These are phyloP conservation scores for Acyrthosiphon pisum DNA, from an alignment of 1,140 invertebrate genomes.

Conservation along the genomic window DNA sequence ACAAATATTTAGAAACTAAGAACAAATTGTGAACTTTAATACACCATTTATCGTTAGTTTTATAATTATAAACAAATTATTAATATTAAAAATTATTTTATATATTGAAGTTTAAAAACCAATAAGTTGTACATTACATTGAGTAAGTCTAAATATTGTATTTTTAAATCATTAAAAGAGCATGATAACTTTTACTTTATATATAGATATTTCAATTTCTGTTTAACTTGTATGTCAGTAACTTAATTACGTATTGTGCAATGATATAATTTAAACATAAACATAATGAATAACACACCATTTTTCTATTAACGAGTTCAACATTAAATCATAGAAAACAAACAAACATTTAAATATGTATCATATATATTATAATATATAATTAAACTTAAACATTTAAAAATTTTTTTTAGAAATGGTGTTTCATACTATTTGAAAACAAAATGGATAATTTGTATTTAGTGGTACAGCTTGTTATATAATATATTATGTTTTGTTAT, in stretches of 20 bases:
- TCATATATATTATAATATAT: not conserved
- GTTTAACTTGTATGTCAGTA: not conserved
- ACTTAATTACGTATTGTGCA: not conserved
- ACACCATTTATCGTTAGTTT: not conserved
- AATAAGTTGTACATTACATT: not conserved
- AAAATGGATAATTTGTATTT: not conserved
- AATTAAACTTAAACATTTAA: not conserved
- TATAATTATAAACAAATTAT: not conserved
- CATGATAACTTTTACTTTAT: not conserved
- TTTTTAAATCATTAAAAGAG: not conserved
- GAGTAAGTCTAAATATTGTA: not conserved
- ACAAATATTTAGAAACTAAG: not conserved
- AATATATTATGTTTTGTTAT: not conserved
- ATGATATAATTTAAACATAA: not conserved
- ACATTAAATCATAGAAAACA: not conserved
- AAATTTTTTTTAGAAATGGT: not conserved
- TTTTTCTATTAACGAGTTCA: not conserved
- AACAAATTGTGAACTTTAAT: not conserved
- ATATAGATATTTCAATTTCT: not conserved
- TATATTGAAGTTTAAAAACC: not conserved
- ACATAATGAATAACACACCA: not conserved
- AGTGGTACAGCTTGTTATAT: not conserved
- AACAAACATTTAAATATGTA: not conserved
- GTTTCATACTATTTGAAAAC: not conserved
- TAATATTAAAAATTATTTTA: not conserved